These are phyloP conservation scores for Dryococelus australis DNA, from an alignment of 2,888 invertebrate species.

Conservation along the genomic window DNA sequence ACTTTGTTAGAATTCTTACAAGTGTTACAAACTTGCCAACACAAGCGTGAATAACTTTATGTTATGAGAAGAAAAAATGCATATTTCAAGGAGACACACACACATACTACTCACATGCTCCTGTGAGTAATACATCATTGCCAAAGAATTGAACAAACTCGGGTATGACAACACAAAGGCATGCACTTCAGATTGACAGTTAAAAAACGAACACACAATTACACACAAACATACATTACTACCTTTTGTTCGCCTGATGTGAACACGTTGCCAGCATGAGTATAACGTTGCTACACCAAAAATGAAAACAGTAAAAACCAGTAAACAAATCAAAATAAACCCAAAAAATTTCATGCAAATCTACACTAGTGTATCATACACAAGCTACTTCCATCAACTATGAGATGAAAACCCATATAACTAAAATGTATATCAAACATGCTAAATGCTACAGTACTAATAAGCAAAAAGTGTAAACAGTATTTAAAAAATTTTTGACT, in stretches of 20 bases:
- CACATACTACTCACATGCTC: neutral
- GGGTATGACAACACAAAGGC: neutral
- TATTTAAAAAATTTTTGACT: neutral
- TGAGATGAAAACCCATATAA: neutral
- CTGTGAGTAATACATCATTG: neutral
- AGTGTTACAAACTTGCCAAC: too few species aligned
- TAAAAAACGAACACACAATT: constrained; percentile 35
- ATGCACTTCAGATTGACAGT: neutral
- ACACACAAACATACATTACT: constrained; percentile 34
- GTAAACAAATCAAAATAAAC: constrained; percentile 30
- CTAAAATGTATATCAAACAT: neutral
- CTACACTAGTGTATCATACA: neutral
- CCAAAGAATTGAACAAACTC: neutral
- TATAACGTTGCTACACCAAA: constrained; percentile 38
- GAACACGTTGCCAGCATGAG: constrained; percentile 37
- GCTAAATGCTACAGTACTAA: neutral
- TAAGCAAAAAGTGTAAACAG: neutral
- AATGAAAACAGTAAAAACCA: constrained; percentile 39
- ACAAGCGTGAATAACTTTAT: too few species aligned
- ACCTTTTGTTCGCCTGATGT: constrained; percentile 39
- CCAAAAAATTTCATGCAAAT: constrained; percentile 18
- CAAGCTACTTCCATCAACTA: neutral
- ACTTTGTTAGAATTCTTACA: too few species aligned
- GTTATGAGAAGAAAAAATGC: too few species aligned
- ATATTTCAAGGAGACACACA: neutral